Conservation (phyloP, 2,888 invertebrate species). For the Drosophila kokeensis region DNA sequence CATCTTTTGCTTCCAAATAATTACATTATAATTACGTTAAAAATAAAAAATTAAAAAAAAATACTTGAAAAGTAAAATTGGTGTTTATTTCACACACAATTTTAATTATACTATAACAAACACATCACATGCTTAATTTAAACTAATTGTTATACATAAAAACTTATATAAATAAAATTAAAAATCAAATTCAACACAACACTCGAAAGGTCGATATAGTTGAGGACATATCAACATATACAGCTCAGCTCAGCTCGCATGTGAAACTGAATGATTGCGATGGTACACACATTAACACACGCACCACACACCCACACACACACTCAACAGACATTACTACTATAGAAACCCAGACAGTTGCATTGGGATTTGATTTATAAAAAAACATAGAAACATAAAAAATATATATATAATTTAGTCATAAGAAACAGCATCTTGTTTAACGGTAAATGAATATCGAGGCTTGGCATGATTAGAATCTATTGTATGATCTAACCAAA, state of each 20-base stretch:
- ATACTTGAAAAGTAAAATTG: constrained; percentile 68
- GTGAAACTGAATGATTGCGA: constrained; percentile 17
- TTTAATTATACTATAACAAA: constrained; percentile 8
- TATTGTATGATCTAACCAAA: constrained; percentile 46
- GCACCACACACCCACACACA: constrained; percentile 6
- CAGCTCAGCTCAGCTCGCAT: constrained; percentile 35
- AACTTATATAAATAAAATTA: constrained; percentile 13
- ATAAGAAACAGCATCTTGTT: constrained; percentile 43
- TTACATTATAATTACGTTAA: constrained; percentile 68
- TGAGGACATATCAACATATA: constrained; percentile 49
- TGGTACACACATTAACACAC: constrained; percentile 4
- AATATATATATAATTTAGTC: constrained; percentile 17
- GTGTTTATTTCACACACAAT: constrained; percentile 62
- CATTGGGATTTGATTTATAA: constrained; percentile 31
- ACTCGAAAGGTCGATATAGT: constrained; percentile 41
- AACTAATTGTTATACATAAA: constrained; percentile 30
- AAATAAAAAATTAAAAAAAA: constrained; percentile 45
- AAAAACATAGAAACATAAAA: constrained; percentile 1
- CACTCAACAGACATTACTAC: constrained; percentile 4
- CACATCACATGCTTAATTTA: constrained; percentile 36
- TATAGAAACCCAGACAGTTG: constrained; percentile 18
- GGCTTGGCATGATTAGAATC: constrained; percentile 26
- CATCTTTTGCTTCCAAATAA: constrained; percentile 77
- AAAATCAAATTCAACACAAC: neutral
- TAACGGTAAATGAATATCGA: constrained; percentile 16